Base-by-base conservation (phyloP, 2,888 invertebrate species). In the Parnassius apollo region DNA sequence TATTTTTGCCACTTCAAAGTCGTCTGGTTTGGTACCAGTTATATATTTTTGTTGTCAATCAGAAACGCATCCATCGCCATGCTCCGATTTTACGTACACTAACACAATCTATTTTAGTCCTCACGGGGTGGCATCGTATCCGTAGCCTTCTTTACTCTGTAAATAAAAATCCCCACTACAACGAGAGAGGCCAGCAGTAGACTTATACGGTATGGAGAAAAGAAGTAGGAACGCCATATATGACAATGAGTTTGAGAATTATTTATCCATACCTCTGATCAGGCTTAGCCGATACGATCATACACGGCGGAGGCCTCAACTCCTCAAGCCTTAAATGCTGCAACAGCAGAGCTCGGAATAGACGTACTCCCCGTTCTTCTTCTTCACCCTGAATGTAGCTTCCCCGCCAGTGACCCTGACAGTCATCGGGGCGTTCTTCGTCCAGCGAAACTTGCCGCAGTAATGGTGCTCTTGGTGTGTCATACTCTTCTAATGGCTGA, bases 371-470 rank as follows among this genome's bases (percentile, higher is more conserved):
- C 68, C 85, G 78, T 75, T 93, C 89, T 35, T 89, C 89, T 59
- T 91, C 92, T 42, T 91, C 90, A 0, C 88, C 92, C 57, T 84
- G 86, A 7, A 88, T 76, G 22, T 85, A 83, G 0, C 82, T 78
- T 0, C 88, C 86, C 55, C 83, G 72, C 86, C 92, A 93, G 69
- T 92, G 93, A 0, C 92, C 93, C 62, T 85, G 92, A 66, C 88
- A 92, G 72, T 91, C 91, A 61, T 91, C 91, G 0, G 87, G 81
- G 0, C 92, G 74, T 66, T 92, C 92, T 66, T 92, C 92, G 35
- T 92, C 92, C 25, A 92, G 66, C 1, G 92, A 92, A 0, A 92
- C 86, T 67, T 92, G 92, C 0, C 92, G 84, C 0, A 83, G 82
- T 0, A 92, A 77, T 0, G 92, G 92, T 0, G 92, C 91, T 64